A percentile compares a stretch with the other conserved stretches of the same genome.
Evolutionary conservation across 2,888 invertebrate species (phyloP).

Genomic region (Crossocerus cetratus): DNA sequence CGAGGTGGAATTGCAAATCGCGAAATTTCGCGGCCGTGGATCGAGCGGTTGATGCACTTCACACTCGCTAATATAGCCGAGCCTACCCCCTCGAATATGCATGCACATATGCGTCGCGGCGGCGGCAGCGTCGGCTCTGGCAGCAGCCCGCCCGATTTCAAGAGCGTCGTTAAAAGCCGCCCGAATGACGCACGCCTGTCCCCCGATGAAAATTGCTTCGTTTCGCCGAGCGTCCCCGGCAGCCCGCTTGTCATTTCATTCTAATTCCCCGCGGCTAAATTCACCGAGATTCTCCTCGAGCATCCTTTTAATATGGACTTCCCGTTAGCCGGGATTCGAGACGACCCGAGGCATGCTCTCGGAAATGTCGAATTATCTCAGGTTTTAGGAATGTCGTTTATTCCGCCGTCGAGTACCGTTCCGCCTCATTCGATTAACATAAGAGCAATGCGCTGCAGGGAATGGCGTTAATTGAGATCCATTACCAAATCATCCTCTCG

Average conservation of each 20-base stretch:
- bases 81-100: slow-evolving; percentile 6
- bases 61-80: slow-evolving; percentile 5
- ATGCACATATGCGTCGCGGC: slow-evolving; percentile 8
- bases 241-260: too few relatives aligned
- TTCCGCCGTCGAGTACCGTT: too few relatives aligned
- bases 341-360: too few relatives aligned
- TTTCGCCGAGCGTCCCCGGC: background rate
- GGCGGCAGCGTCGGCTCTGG: background rate
- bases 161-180: slow-evolving; percentile 26
- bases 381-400: too few relatives aligned
- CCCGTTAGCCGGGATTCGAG: too few relatives aligned
- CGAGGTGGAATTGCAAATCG: slow-evolving; percentile 26
- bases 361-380: too few relatives aligned
- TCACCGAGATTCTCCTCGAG: background rate
- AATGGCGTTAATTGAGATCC: too few relatives aligned
- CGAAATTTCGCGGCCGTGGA: slow-evolving; percentile 20
- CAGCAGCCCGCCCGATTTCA: slow-evolving; percentile 9
- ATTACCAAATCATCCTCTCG: too few relatives aligned
- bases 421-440: too few relatives aligned
- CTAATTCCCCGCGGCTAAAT: background rate
- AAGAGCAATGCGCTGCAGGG: too few relatives aligned
- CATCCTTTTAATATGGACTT: too few relatives aligned
- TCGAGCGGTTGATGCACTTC: slow-evolving; percentile 25
- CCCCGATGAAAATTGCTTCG: slow-evolving; percentile 33
- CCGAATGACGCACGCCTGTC: slow-evolving; percentile 24